A percentile compares a stretch with the other conserved stretches of the same genome.
Evolutionary conservation across 2,797 vertebrate genomes (phyloP).

Genomic region (Peromyscus melanophrys): DNA sequence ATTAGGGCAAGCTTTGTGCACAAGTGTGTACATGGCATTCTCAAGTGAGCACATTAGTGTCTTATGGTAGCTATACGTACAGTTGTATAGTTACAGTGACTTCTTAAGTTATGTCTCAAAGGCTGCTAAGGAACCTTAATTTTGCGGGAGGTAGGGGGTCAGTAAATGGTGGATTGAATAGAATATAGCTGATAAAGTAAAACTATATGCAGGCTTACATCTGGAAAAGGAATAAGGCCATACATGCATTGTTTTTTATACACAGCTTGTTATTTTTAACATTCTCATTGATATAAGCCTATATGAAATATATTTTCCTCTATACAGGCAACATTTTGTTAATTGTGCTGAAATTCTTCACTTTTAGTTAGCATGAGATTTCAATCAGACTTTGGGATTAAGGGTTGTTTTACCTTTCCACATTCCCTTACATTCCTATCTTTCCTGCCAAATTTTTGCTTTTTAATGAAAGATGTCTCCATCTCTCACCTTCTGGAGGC

Average conservation of each 20-base stretch:
- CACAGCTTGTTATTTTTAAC: background rate
- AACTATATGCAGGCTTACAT: background rate
- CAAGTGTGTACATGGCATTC: background rate
- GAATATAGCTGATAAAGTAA: background rate
- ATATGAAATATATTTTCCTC: background rate
- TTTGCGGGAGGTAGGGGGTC: fast-evolving
- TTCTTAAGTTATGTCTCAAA: background rate
- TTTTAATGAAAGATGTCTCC: background rate
- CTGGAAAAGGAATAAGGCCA: background rate
- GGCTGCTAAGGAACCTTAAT: background rate
- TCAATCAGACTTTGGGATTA: background rate
- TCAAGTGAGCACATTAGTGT: background rate
- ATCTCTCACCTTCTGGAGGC: background rate
- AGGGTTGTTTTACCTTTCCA: background rate
- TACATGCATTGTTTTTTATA: too few species aligned
- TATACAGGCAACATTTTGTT: background rate
- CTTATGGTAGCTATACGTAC: background rate
- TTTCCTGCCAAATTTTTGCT: background rate
- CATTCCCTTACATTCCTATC: background rate
- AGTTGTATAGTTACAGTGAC: background rate
- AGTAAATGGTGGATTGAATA: background rate
- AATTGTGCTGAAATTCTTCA: background rate
- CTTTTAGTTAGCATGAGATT: background rate
- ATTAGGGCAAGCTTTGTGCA: background rate
- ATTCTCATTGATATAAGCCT: background rate